These are phyloP conservation scores for Amaurobius ferox DNA, from an alignment of 2,888 invertebrate species.

Conservation along the genomic window DNA sequence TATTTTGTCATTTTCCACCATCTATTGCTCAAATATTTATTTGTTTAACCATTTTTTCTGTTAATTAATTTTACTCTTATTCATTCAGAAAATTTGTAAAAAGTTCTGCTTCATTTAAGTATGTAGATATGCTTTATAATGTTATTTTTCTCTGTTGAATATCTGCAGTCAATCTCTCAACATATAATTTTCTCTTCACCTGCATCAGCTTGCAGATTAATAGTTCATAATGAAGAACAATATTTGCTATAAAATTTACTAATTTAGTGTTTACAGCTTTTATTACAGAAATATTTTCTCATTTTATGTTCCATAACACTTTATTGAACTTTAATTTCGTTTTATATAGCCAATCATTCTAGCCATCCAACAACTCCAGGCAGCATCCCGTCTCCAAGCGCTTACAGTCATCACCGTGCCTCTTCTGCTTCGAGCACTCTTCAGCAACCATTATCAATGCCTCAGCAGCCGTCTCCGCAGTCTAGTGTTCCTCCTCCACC, in stretches of 20 bases:
- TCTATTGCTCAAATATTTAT: no score
- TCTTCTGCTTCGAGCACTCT: constrained; percentile 31
- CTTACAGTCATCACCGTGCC: constrained; percentile 56
- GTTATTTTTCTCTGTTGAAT: no score
- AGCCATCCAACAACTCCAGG: constrained; percentile 60
- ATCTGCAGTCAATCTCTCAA: no score
- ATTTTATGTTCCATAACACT: no score
- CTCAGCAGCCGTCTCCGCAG: constrained; percentile 20
- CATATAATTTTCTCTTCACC: no score
- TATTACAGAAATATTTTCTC: neutral
- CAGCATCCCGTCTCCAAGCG: constrained; percentile 37
- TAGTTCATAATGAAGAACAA: neutral
- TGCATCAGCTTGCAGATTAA: no score
- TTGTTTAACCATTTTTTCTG: no score
- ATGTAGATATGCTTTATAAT: no score
- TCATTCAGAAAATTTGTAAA: no score
- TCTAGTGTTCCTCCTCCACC: constrained; percentile 74
- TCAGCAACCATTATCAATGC: constrained; percentile 15
- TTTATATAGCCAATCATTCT: constrained; percentile 32
- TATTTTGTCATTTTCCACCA: no score
- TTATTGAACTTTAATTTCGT: neutral
- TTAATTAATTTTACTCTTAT: no score
- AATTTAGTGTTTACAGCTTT: neutral
- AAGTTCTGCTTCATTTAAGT: no score
- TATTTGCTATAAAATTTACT: neutral